These are phyloP conservation scores for Epinephelus cyanopodus DNA, from an alignment of 2,113 vertebrate species.

Conservation along the genomic window DNA sequence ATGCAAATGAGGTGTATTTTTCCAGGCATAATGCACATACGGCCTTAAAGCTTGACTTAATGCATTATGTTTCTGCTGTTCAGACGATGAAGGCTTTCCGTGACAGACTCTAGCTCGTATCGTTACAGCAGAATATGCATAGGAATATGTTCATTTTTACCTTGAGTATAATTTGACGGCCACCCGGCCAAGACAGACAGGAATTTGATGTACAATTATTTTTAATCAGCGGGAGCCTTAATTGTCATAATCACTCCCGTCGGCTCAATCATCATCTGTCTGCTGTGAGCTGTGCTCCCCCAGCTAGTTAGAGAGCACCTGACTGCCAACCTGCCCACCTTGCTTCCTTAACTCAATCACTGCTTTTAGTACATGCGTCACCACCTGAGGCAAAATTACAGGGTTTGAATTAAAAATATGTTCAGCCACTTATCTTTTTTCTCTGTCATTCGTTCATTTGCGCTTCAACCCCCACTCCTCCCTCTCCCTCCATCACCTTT, in stretches of 20 bases:
- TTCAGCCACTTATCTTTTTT: constrained; percentile 38
- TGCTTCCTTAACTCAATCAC: constrained; percentile 50
- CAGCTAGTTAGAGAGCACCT: constrained; percentile 43
- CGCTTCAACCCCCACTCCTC: background rate
- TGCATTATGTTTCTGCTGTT: background rate
- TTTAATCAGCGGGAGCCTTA: constrained; percentile 50
- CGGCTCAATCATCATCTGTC: constrained; percentile 54
- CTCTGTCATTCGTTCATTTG: constrained; percentile 21
- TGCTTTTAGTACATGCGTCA: constrained; percentile 54
- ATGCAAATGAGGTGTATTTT: background rate
- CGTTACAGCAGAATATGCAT: background rate
- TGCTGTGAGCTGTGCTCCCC: constrained; percentile 40
- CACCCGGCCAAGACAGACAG: background rate
- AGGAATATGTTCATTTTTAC: constrained; percentile 23
- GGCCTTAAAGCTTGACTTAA: too few species aligned
- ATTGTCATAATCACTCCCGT: constrained; percentile 52
- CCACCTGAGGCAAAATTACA: constrained; percentile 45
- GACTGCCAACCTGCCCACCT: constrained; percentile 36
- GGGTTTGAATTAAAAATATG: constrained; percentile 47
- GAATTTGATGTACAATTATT: constrained; percentile 30
- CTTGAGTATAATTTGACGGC: background rate
- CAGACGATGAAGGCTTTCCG: background rate
- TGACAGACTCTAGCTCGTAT: background rate
- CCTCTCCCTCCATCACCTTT: constrained; percentile 43
- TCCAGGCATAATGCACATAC: background rate